A percentile compares a stretch with the other conserved stretches of the same genome.
phyloP scores from a whole-genome alignment of 1,140 invertebrate genomes.

The Helicoverpa zea region DNA sequence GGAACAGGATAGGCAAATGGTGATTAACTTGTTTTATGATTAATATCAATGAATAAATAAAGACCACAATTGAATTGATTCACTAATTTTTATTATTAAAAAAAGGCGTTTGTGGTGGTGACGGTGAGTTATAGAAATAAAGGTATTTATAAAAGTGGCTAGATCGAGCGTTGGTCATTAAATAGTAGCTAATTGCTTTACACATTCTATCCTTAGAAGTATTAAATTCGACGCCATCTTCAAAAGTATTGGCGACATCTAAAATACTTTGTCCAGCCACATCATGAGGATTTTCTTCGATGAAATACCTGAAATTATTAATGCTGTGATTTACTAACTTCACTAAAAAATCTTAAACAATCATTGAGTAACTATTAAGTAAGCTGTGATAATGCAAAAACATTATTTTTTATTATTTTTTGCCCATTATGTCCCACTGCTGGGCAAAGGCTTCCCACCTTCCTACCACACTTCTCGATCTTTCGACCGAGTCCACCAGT shows the following conservation, averaged over 20 bases:
- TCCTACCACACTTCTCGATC: too few species aligned
- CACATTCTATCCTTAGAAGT: conserved; percentile 64
- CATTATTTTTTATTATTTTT: too few species aligned
- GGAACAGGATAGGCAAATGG: too few species aligned
- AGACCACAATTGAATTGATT: not conserved
- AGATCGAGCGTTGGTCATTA: conserved; percentile 56
- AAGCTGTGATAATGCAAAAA: too few species aligned
- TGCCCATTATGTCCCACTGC: too few species aligned
- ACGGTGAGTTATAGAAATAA: conserved; percentile 63
- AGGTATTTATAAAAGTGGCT: conserved; percentile 67
- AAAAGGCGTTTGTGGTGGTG: not conserved
- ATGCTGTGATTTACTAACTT: not conserved
- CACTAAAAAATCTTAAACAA: not conserved
- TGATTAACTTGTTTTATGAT: too few species aligned
- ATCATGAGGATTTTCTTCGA: conserved; percentile 64
- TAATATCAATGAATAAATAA: not conserved
- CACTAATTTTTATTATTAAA: not conserved
- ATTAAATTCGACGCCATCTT: conserved; percentile 62
- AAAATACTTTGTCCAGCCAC: conserved; percentile 59
- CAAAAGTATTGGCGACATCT: conserved; percentile 65
- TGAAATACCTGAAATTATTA: conserved; percentile 7
- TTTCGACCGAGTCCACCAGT: too few species aligned
- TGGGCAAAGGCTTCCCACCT: too few species aligned
- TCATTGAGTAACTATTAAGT: too few species aligned
- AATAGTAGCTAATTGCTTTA: conserved; percentile 63